phyloP scores from a whole-genome alignment of 2,797 vertebrate genomes.

The Echiichthys vipera region DNA sequence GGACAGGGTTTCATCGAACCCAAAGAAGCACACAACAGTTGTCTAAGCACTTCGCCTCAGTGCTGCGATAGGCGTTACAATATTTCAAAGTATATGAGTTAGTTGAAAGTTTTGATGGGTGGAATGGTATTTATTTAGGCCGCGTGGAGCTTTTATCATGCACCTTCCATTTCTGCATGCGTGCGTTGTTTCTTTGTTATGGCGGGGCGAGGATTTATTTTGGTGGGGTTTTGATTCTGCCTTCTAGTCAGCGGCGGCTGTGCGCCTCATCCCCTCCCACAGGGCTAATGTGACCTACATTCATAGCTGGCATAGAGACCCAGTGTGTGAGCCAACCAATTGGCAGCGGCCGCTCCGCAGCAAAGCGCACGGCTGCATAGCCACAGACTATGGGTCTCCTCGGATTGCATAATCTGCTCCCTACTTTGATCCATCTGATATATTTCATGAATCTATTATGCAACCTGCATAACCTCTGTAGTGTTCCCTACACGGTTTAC shows the following conservation, averaged over 20 bases:
- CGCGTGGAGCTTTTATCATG: not conserved
- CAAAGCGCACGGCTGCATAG: constrained; percentile 39
- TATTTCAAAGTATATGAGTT: too few relatives aligned
- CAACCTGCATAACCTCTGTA: constrained; percentile 47
- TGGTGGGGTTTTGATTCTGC: constrained; percentile 59
- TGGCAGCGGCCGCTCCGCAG: constrained; percentile 57
- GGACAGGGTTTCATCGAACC: not conserved
- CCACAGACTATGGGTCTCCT: constrained; percentile 69
- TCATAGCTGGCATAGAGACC: constrained; percentile 75
- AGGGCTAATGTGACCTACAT: constrained; percentile 85
- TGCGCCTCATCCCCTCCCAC: constrained; percentile 43
- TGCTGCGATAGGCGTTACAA: too few relatives aligned
- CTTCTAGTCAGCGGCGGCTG: constrained; percentile 44
- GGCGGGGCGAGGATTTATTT: constrained; percentile 68
- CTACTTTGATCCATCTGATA: constrained; percentile 65
- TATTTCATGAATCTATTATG: constrained; percentile 72
- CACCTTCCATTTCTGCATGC: constrained; percentile 30
- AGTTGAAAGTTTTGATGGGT: too few relatives aligned
- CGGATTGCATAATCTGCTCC: constrained; percentile 80
- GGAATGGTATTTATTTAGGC: not conserved
- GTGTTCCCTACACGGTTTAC: not conserved
- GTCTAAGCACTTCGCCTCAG: not conserved
- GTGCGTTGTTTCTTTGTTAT: constrained; percentile 70
- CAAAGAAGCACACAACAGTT: constrained; percentile 2
- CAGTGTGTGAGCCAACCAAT: constrained; percentile 68